Percentiles rank a stretch among this genome's conserved stretches.
phyloP scores from a whole-genome alignment of 2,113 vertebrate genomes.

The Heterotis niloticus region DNA sequence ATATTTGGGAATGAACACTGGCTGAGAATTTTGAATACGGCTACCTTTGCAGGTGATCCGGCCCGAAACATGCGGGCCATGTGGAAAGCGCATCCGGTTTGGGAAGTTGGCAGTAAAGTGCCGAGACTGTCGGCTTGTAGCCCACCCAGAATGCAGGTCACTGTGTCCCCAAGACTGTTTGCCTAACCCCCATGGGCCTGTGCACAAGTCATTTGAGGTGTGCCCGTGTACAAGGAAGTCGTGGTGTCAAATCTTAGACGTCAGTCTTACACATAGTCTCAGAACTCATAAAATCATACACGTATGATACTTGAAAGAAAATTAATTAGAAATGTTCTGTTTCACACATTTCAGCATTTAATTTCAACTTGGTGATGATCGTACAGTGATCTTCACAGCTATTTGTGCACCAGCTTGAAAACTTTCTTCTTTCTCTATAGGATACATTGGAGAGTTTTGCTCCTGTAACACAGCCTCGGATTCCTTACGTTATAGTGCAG shows the following conservation, averaged over 20 bases:
- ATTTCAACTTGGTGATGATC: too few species aligned
- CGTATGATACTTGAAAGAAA: too few species aligned
- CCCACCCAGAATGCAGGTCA: conserved; percentile 69
- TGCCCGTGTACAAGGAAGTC: too few species aligned
- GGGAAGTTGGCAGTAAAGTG: conserved; percentile 75
- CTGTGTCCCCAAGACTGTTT: conserved; percentile 45
- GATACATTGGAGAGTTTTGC: conserved; percentile 66
- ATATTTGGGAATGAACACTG: too few species aligned
- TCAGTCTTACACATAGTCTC: not conserved
- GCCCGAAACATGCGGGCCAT: conserved; percentile 63
- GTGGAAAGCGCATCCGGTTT: conserved; percentile 73
- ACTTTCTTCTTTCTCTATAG: conserved; percentile 47
- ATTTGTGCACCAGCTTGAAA: too few species aligned
- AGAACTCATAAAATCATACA: too few species aligned
- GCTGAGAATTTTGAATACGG: not conserved
- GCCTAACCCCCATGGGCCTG: not conserved
- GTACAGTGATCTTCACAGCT: too few species aligned
- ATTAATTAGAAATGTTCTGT: too few species aligned
- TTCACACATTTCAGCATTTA: too few species aligned
- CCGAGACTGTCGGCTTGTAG: conserved; percentile 63
- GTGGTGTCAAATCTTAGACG: not conserved
- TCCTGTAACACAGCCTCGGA: conserved; percentile 49
- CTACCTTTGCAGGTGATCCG: conserved; percentile 67
- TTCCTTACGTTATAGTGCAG: conserved; percentile 67
- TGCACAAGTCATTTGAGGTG: conserved; percentile 33